Conservation (phyloP, 2,888 invertebrate species). For the Pandemis heparana region DNA sequence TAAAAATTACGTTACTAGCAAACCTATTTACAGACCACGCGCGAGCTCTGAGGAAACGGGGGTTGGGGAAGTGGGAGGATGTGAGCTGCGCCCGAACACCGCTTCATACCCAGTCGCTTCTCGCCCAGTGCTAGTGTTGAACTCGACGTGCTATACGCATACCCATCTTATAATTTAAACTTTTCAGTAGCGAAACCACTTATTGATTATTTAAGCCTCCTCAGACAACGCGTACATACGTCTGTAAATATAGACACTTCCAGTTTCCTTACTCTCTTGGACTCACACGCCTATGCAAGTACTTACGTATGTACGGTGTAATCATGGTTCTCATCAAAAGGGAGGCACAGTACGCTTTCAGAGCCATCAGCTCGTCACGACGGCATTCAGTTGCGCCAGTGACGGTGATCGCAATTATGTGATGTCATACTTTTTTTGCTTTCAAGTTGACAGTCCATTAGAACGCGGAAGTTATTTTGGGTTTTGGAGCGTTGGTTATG, state of each 20-base stretch:
- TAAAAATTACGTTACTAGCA: neutral
- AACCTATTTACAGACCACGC: too few species aligned
- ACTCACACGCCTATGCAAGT: slow-evolving; percentile 37
- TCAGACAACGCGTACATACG: too few species aligned
- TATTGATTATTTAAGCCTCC: too few species aligned
- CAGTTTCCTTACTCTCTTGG: slow-evolving; percentile 8
- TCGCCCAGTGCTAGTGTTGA: too few species aligned
- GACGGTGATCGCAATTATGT: slow-evolving; percentile 40
- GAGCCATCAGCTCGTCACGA: slow-evolving; percentile 43
- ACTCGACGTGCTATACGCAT: too few species aligned
- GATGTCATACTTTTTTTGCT: slow-evolving; percentile 31
- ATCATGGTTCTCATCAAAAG: slow-evolving; percentile 44
- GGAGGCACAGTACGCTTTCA: slow-evolving; percentile 41
- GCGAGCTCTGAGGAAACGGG: too few species aligned
- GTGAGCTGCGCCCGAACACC: too few species aligned
- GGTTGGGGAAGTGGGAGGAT: too few species aligned
- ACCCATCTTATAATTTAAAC: too few species aligned
- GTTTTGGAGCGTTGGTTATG: neutral
- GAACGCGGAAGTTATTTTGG: neutral
- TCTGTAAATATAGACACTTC: slow-evolving; percentile 8
- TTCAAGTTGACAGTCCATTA: slow-evolving; percentile 23
- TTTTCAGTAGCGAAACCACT: too few species aligned
- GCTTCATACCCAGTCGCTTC: too few species aligned
- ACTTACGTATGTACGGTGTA: slow-evolving; percentile 43
- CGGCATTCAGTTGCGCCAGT: slow-evolving; percentile 37